Base-by-base conservation (phyloP, 2,797 vertebrate species). In the Pangasius larnaudii region DNA sequence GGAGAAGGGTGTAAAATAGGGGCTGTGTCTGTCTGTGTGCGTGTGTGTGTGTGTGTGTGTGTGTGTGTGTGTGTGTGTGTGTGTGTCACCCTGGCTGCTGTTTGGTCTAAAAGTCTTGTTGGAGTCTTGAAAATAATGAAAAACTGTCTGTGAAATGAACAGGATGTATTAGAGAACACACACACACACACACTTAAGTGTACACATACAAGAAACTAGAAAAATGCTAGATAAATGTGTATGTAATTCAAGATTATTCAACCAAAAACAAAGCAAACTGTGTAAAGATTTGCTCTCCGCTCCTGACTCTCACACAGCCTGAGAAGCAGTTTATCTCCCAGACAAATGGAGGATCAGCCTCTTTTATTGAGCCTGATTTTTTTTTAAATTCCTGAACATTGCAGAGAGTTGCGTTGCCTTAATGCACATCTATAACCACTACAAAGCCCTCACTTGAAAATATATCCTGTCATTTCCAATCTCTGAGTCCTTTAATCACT, bases 401-500 rank as follows among this genome's bases (percentile, higher is more conserved):
- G 86, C 79, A 82, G 19, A 27, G 11, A 14, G 30, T 42, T 74
- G 56, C 24, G 27, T 81, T 3, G 59, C 22, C 27, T 4, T 74
- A 79, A 51, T 49, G 63, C 22, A 42, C 65, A 63, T 42, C 36
- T 49, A 19, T 63, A 82, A 72, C 79, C 67, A 83, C 36, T 14
- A 71, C 39, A 80, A 58, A 84, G 33, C 27, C 86, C 4, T 22
- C 53, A 16, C 74, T 36, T 24, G 53, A 49, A 85, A 67, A 78
- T 18, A 13, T 33, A 58, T 46, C 42, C 69, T 19, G 33, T 85
- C 87, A 36, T 61, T 61, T 16, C 56, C 53, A 72, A 36, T 85
- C 58, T 65, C 56, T 0, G 56, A 84, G 79, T 33, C 42, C 42
- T 80, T 88, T 72, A 61, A 85, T 79, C 84, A 63, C 58, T 71